Evolutionary conservation across 1,140 invertebrate species (phyloP), one percentile per base, ranked within the genome.

Genomic region (Drusus annulatus): DNA sequence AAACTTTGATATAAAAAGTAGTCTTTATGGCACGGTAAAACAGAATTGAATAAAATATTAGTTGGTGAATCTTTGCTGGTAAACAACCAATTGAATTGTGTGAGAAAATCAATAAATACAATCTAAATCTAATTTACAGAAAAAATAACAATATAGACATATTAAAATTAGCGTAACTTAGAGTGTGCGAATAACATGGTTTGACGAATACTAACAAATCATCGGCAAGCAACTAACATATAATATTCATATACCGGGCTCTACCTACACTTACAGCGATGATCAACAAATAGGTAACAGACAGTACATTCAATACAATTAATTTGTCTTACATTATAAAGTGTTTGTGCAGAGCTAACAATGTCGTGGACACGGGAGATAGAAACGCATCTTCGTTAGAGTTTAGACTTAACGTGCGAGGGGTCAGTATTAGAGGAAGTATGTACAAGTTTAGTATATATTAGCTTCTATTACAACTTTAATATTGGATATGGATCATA

Each of bases 171-270:
- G 50, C 51, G 25, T 71, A 71, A 69, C 65, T 15, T 45, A 69
- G 65, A 69, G 16, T 69, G 65, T 69, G 65, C 65, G 65, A 69
- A 69, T 69, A 69, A 71, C 68, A 71, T 71, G 36, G 68, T 71
- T 71, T 52, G 68, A 71, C 68, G 36, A 68, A 25, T 50, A 71
- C 68, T 71, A 71, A 71, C 2, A 52, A 71, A 71, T 71, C 16
- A 71, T 51, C 17, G 68, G 68, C 68, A 71, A 71, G 68, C 68
- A 68, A 68, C 63, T 68, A 68, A 36, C 28, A 4, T 17, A 36
- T 17, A 31, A 17, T 60, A 23, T 68, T n/a, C 28, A 36, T 36
- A 36, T 68, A 50, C 63, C 63, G 63, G 63, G 31, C 31, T 17
- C 63, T 68, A 68, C 21, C 36, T 45, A 45, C 0, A 45, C 36